Conservation (phyloP, 2,888 invertebrate species). For the Oxycera nigricornis region DNA sequence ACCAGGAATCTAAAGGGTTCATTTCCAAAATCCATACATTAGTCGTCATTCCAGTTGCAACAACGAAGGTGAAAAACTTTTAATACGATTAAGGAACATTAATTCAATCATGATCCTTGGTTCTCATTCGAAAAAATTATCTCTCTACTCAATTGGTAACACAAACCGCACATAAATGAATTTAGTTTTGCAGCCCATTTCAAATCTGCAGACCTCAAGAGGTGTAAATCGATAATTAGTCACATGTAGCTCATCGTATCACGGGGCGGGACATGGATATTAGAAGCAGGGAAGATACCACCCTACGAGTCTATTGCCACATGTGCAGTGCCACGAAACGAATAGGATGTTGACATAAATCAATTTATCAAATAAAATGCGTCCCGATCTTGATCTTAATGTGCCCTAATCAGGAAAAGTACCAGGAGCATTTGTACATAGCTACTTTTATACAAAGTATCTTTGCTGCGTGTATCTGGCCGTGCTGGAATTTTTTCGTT, state of each 20-base stretch:
- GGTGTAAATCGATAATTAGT: slow-evolving; percentile 38
- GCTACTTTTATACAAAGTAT: not conserved
- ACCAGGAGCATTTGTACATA: not conserved
- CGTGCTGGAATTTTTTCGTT: slow-evolving; percentile 7
- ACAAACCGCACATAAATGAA: not conserved
- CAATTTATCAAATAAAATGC: slow-evolving; percentile 43
- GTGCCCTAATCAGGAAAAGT: not conserved
- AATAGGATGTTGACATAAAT: slow-evolving; percentile 35
- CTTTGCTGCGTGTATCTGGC: not conserved
- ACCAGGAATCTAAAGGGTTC: not conserved
- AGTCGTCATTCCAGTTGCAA: no score
- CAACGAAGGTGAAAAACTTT: no score
- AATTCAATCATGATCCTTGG: no score
- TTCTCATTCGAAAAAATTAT: no score
- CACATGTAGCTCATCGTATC: slow-evolving; percentile 19
- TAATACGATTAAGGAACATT: no score
- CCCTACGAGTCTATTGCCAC: not conserved
- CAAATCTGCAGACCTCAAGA: slow-evolving; percentile 15
- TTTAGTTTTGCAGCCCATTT: not conserved
- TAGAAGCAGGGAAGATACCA: not conserved
- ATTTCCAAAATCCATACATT: not conserved
- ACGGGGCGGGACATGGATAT: not conserved
- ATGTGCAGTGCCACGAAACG: not conserved
- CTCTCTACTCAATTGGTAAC: no score
- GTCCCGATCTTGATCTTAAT: slow-evolving; percentile 5